A percentile compares a stretch with the other conserved stretches of the same genome.
These are phyloP conservation scores for Sebastes iracundus DNA, from an alignment of 2,797 vertebrate genomes.

Conservation along the genomic window DNA sequence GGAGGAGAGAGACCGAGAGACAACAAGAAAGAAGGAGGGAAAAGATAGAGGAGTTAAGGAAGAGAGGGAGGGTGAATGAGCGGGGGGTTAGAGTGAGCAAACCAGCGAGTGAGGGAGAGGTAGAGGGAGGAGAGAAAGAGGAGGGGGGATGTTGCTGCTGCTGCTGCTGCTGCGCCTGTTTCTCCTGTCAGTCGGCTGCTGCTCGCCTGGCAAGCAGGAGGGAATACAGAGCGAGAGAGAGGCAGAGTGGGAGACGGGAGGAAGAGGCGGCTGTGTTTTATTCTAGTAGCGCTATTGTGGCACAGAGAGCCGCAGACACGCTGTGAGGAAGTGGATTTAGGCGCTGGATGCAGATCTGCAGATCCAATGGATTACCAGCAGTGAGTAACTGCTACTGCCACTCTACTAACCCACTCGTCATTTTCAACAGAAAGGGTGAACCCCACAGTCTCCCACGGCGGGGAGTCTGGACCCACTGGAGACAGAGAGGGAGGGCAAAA, in stretches of 20 bases:
- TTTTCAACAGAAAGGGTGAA: conserved; percentile 58
- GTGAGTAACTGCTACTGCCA: conserved; percentile 62
- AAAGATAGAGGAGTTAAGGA: conserved; percentile 52
- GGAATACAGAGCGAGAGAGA: conserved; percentile 50
- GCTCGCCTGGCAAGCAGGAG: conserved; percentile 75
- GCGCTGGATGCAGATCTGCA: conserved; percentile 39
- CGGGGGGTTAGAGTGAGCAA: conserved; percentile 67
- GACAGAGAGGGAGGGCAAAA: conserved; percentile 26
- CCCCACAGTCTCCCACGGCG: conserved; percentile 56
- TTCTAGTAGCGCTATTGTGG: conserved; percentile 48
- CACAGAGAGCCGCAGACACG: conserved; percentile 25
- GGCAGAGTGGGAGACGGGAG: conserved; percentile 44
- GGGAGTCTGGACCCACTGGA: conserved; percentile 59
- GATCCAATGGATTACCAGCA: conserved; percentile 72
- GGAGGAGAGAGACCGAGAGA: conserved; percentile 54
- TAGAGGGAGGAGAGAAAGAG: conserved; percentile 60
- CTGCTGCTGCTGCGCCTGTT: conserved; percentile 73
- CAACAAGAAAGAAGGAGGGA: conserved; percentile 56
- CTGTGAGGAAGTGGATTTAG: conserved; percentile 46
- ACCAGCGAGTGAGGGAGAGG: conserved; percentile 59
- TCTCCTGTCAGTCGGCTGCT: conserved; percentile 87
- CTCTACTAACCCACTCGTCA: conserved; percentile 51
- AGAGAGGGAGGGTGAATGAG: conserved; percentile 70
- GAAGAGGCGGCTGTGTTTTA: conserved; percentile 44
- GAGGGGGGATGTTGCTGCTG: conserved; percentile 44